Base-by-base conservation (phyloP, 2,888 invertebrate genomes). In the Drosophila sordidula region DNA sequence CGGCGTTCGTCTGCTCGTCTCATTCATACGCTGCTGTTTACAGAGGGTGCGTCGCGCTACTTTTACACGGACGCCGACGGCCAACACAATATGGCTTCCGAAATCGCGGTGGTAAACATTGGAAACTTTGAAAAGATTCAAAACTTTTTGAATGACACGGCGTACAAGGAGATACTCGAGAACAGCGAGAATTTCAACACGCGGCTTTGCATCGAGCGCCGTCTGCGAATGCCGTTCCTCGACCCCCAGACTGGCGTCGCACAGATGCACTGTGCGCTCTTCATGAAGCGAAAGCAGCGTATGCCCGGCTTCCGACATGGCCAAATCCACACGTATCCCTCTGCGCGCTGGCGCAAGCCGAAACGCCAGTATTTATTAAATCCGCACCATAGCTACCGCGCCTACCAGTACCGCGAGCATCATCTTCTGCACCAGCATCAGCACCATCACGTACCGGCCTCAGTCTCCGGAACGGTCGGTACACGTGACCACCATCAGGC, bases 211-310 rank as follows among this genome's bases (percentile, higher is more conserved):
- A 95, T 97, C 76, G 98, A 99, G 93, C 94, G 98, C 77, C 95
- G 97, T 80, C 94, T 98, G 93, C 95, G 98, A 75, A 95, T 98
- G 94, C 99, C 99, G 26, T 99, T 98, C 91, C 94, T 99, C 84
- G 99, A 99, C 93, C 97, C 98, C 16, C 98, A 98, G 92, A 98
- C 98, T 78, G 98, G 97, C 95, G 98, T 99, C 62, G 98, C 98
- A 50, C 99, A 99, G 92, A 98, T 97, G 89, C 98, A 98, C 92
- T 98, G 97, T 90, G 95, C 96, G 83, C 94, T 97, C 80, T 97
- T 98, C 88, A 97, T 98, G 96, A 95, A 95, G 63, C 95, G 96
- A 90, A 95, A 97, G 89, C 97, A 98, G 92, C 95, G 98, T 81
- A 96, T 98, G 94, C 98, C 98, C 4, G 98, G 98, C 55, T 94